Evolutionary conservation across 2,888 invertebrate species (phyloP).

Genomic region (Hemistola chrysoprasaria): DNA sequence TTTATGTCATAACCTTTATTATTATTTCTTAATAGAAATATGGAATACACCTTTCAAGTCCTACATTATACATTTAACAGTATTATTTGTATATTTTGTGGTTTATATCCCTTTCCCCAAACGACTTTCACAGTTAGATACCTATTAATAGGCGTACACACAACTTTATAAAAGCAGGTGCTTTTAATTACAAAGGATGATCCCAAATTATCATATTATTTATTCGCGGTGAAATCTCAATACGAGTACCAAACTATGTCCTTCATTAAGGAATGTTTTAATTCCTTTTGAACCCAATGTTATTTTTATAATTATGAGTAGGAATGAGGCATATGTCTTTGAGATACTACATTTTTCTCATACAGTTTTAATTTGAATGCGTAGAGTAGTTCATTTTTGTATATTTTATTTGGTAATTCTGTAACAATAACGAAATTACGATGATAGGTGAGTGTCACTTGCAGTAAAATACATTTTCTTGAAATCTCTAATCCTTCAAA

Average conservation of each 20-base stretch:
- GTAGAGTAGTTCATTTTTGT: slow-evolving; percentile 27
- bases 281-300: slow-evolving; percentile 13
- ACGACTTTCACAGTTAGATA: slow-evolving; percentile 12
- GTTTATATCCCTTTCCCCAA: slow-evolving; percentile 4
- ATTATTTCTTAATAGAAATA: too few relatives aligned
- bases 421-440: too few relatives aligned
- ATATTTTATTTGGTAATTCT: not conserved
- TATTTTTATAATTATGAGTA: slow-evolving; percentile 12
- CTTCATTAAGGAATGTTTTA: slow-evolving; percentile 10
- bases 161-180: slow-evolving; percentile 26
- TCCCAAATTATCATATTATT: slow-evolving; percentile 23
- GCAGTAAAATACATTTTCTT: too few relatives aligned
- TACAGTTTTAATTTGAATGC: slow-evolving; percentile 33
- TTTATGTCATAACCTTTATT: too few relatives aligned
- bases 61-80: too few relatives aligned
- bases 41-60: too few relatives aligned
- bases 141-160: slow-evolving; percentile 8
- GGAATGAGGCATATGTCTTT: slow-evolving; percentile 34
- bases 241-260: too few relatives aligned
- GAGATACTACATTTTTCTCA: slow-evolving; percentile 40
- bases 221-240: slow-evolving; percentile 20
- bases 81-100: too few relatives aligned
- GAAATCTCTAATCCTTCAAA: too few relatives aligned
- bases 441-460: too few relatives aligned
- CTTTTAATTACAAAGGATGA: slow-evolving; percentile 26